Evolutionary conservation across 1,140 invertebrate genomes (phyloP), one percentile per base, ranked within the genome.

Genomic region (Rhizoglyphus robini): DNA sequence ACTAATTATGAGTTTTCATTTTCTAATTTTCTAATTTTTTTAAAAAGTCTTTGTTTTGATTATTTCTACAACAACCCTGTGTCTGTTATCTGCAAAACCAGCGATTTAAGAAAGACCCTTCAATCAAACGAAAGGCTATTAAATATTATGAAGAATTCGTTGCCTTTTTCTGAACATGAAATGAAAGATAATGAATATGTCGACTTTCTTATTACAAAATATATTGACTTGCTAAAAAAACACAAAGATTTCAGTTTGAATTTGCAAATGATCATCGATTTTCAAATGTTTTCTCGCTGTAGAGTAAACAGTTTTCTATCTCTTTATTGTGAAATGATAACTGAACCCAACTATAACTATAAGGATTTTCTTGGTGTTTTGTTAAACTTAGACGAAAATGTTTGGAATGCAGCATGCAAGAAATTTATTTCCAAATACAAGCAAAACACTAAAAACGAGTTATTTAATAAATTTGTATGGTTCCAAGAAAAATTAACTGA

Each of bases 141-240:
- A 23, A 34, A 34, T n/a, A 11, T 60, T 8, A n/a, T 60, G 31
- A 8, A 60, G 29, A 15, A 60, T 46, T 60, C 58, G 15, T 23
- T 60, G 15, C 58, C 15, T 23, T 13, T 29, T n/a, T n/a, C 27
- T 29, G 15, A 11, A 38, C 11, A 15, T 34, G n/a, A n/a, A n/a
- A n/a, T n/a, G n/a, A n/a, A n/a, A n/a, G 58, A 34, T 60, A 32
- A 34, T 60, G 58, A 30, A 32, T 60, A 34, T 32, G 27, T 51
- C 3, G 13, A 51, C 13, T 25, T 25, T 8, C 23, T 51, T 4
- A 20, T 23, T 3, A 27, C 23, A 51, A 11, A 23, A 20, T 51
- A 51, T 27, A 2, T 25, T 25, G 20, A 51, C 13, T 23, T 51
- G 23, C 29, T 51, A 27, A 51, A 23, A 11, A 51, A 60, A 46